Evolutionary conservation across 2,113 vertebrate species (phyloP), one percentile per base, ranked within the genome.

Genomic region (Malurus alboscapulatus): DNA sequence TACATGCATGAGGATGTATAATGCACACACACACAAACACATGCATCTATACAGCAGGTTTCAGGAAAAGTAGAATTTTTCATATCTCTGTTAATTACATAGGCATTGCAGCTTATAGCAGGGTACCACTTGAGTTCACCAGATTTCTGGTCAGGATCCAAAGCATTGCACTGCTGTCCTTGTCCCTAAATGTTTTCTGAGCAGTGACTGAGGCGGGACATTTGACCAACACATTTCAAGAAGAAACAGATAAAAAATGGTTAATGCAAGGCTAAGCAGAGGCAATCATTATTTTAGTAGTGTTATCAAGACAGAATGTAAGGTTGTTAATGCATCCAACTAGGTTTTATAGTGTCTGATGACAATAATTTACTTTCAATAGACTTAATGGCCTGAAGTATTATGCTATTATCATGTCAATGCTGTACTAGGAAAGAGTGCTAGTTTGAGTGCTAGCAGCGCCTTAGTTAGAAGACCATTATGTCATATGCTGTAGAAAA

Each of bases 341-440:
- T 72, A 72, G 57, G 32, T 90, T 95, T 94, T 96, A 93, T 75
- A 2, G 2, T 53, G 20, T 72, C 61, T 95, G 87, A 95, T 57
- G 77, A 73, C 81, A 92, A 90, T 83, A 93, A 96, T 95, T 94
- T 95, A 74, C 84, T 90, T 96, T 88, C 76, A 90, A n/a, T 75
- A 85, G 89, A 59, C 27, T 92, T 95, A 95, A 97, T 94, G 87
- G 91, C 47, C 89, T 83, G 47, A 87, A 68, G 51, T 94, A 82
- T 96, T 87, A 89, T 75, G 80, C 82, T 88, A 93, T 96, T 95
- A 97, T 83, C 84, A 72, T 88, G 89, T 97, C 94, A 95, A 38
- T 27, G 48, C n/a, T 74, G 36, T 88, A 65, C 75, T 40, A 80
- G 80, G 75, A 65, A 69, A 84, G 71, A 94, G 50, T 42, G 36